A percentile compares a stretch with the other conserved stretches of the same genome.
These are phyloP conservation scores for Dicaeum eximium DNA, from an alignment of 2,113 vertebrate genomes.

Conservation along the genomic window DNA sequence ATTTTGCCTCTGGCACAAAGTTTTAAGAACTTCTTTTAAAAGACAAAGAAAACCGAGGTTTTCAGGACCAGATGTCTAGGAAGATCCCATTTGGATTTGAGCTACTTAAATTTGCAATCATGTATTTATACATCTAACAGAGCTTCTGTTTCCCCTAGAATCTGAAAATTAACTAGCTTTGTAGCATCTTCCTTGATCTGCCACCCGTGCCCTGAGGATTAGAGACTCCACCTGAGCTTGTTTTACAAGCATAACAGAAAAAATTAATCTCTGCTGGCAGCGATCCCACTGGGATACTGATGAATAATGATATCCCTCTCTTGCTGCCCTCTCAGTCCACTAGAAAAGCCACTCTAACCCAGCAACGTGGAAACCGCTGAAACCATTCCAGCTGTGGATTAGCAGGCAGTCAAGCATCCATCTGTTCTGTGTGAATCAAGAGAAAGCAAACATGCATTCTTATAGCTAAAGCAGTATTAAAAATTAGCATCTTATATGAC, in stretches of 20 bases:
- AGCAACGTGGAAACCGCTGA: slow-evolving; percentile 80
- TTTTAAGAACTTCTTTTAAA: slow-evolving; percentile 74
- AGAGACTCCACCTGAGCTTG: slow-evolving; percentile 88
- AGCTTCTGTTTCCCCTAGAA: slow-evolving; percentile 85
- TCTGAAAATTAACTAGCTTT: slow-evolving; percentile 89
- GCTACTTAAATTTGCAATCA: slow-evolving; percentile 87
- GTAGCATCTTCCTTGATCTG: slow-evolving; percentile 89
- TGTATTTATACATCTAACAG: slow-evolving; percentile 87
- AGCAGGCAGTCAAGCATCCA: slow-evolving; percentile 85
- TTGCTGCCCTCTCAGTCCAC: slow-evolving; percentile 85
- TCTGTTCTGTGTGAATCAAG: slow-evolving; percentile 79
- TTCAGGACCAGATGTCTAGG: slow-evolving; percentile 80
- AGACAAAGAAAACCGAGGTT: slow-evolving; percentile 76
- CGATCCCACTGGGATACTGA: slow-evolving; percentile 83
- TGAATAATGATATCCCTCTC: slow-evolving; percentile 89
- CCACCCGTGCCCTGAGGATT: slow-evolving; percentile 86
- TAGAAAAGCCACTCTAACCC: slow-evolving; percentile 86
- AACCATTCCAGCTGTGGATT: slow-evolving; percentile 88
- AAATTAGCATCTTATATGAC: slow-evolving; percentile 58
- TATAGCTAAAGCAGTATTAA: slow-evolving; percentile 68
- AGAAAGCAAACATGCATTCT: slow-evolving; percentile 77
- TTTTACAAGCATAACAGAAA: slow-evolving; percentile 89
- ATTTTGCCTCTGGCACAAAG: slow-evolving; percentile 64
- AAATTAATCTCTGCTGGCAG: slow-evolving; percentile 89
- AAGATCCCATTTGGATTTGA: slow-evolving; percentile 85